Evolutionary conservation across 2,888 invertebrate species (phyloP).

Genomic region (Anagyrus pseudococci): DNA sequence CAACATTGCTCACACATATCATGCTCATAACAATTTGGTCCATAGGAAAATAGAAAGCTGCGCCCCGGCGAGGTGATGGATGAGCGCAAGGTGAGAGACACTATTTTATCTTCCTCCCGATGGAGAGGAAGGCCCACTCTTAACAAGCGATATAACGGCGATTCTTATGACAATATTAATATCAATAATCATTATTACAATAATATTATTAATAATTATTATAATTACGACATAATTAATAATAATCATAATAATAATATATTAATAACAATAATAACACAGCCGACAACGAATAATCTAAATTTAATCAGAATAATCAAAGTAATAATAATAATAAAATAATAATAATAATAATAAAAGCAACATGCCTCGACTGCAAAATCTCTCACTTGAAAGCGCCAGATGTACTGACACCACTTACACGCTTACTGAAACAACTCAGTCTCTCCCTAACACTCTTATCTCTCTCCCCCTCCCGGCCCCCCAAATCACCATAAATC

Average conservation of each 20-base stretch:
- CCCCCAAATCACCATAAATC: neutral
- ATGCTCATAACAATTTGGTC: slow-evolving; percentile 59
- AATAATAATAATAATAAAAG: slow-evolving; percentile 27
- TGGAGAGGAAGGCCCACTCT: slow-evolving; percentile 30
- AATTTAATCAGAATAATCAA: slow-evolving; percentile 12
- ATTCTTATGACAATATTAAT: no score
- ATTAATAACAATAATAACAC: slow-evolving; percentile 23
- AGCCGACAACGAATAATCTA: neutral
- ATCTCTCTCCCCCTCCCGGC: neutral
- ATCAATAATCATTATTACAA: no score
- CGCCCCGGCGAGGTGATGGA: slow-evolving; percentile 93
- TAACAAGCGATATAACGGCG: slow-evolving; percentile 26
- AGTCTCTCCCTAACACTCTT: slow-evolving; percentile 14
- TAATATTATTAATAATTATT: no score
- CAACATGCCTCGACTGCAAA: slow-evolving; percentile 52
- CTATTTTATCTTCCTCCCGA: slow-evolving; percentile 41
- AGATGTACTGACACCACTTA: slow-evolving; percentile 42
- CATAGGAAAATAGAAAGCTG: slow-evolving; percentile 88
- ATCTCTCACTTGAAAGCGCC: slow-evolving; percentile 50
- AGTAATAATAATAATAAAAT: slow-evolving; percentile 30
- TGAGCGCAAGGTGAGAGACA: slow-evolving; percentile 85
- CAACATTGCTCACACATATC: slow-evolving; percentile 24
- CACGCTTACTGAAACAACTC: neutral
- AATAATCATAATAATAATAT: slow-evolving; percentile 31
- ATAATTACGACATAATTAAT: no score